Percentiles rank a stretch among this genome's conserved stretches.
These are phyloP conservation scores for Lasioglossum malachurum DNA, from an alignment of 2,888 invertebrate genomes.

Conservation along the genomic window DNA sequence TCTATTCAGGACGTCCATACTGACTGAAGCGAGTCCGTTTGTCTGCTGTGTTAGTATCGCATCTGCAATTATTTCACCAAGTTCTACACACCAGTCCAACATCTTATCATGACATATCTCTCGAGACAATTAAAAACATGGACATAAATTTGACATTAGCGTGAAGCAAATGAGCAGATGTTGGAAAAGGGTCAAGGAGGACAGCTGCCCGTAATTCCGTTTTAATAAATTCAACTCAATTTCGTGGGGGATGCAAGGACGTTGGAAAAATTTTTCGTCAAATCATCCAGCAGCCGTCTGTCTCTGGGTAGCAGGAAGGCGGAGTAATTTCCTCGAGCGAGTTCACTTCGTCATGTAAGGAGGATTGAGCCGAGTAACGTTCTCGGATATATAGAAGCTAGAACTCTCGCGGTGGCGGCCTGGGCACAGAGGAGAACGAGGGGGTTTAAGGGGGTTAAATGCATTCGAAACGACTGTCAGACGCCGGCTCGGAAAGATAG, in stretches of 20 bases:
- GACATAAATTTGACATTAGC: background rate
- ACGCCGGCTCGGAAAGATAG: constrained; percentile 79
- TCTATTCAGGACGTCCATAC: background rate
- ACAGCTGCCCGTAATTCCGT: constrained; percentile 29
- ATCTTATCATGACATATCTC: background rate
- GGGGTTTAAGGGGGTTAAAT: constrained; percentile 73
- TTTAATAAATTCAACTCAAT: constrained; percentile 52
- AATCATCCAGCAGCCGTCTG: constrained; percentile 68
- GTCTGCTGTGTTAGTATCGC: background rate
- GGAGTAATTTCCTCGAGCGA: constrained; percentile 71
- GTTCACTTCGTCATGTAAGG: constrained; percentile 71
- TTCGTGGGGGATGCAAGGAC: constrained; percentile 30
- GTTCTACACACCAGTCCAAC: background rate
- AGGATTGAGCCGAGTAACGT: constrained; percentile 66
- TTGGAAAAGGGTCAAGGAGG: background rate
- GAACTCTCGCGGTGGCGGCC: constrained; percentile 34
- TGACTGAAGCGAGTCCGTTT: too few relatives aligned
- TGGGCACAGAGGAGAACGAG: constrained; percentile 46
- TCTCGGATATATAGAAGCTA: constrained; percentile 45
- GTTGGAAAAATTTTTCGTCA: constrained; percentile 70
- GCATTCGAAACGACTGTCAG: constrained; percentile 82
- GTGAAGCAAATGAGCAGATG: background rate
- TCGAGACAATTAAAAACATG: background rate
- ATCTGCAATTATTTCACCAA: background rate
- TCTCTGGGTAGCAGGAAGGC: constrained; percentile 65